These are phyloP conservation scores for Myotis daubentonii DNA, from an alignment of 2,797 vertebrate genomes.

Conservation along the genomic window DNA sequence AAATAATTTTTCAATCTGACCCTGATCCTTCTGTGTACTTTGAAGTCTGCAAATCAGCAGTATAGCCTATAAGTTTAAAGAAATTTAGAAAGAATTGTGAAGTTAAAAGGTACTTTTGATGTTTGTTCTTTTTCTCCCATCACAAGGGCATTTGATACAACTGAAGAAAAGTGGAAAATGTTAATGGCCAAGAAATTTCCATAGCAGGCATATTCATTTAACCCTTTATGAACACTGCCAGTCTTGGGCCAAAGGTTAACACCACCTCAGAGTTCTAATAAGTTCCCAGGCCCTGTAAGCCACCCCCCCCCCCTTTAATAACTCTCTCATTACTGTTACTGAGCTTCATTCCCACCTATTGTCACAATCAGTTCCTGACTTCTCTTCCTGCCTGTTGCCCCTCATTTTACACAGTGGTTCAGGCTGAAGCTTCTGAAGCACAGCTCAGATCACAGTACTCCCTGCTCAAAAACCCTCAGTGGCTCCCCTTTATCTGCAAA, in stretches of 20 bases:
- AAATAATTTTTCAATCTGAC: slow-evolving; percentile 87
- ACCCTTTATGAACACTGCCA: slow-evolving; percentile 81
- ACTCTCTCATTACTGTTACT: neutral
- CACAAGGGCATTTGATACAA: slow-evolving; percentile 86
- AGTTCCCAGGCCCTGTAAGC: neutral
- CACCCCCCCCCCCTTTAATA: neutral
- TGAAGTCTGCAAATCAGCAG: slow-evolving; percentile 88
- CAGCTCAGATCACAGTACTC: neutral
- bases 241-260: slow-evolving; percentile 61
- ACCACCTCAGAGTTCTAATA: neutral
- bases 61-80: slow-evolving; percentile 90
- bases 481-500: slow-evolving; percentile 26
- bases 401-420: slow-evolving; percentile 3
- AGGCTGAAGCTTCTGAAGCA: slow-evolving; percentile 19
- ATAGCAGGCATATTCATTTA: slow-evolving; percentile 83
- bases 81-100: slow-evolving; percentile 89
- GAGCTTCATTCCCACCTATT: neutral
- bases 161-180: slow-evolving; percentile 83
- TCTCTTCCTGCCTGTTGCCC: neutral
- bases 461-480: neutral
- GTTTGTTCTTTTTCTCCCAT: slow-evolving; percentile 88
- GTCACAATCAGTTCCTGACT: neutral
- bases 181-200: slow-evolving; percentile 84
- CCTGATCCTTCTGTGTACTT: slow-evolving; percentile 86
- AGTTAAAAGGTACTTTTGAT: slow-evolving; percentile 91